Evolutionary conservation across 2,888 invertebrate species (phyloP).

Genomic region (Dioctria linearis): DNA sequence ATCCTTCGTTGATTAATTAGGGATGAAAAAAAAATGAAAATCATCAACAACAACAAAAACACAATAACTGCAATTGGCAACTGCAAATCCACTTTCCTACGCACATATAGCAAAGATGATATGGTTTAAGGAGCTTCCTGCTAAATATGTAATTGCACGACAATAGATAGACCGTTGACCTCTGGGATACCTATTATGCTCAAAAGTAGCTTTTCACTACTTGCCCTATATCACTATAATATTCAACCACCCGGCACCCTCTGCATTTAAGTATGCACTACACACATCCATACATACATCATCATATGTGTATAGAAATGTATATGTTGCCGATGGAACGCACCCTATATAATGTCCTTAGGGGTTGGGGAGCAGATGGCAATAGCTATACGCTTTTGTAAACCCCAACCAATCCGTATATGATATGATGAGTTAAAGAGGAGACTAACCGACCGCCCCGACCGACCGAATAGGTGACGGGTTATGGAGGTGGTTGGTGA

Average conservation of each 20-base stretch:
- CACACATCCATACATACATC: too few relatives aligned
- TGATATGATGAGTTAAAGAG: conserved; percentile 10
- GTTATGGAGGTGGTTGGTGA: not conserved
- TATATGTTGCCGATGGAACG: conserved; percentile 11
- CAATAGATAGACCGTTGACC: conserved; percentile 50
- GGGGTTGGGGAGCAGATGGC: conserved; percentile 28
- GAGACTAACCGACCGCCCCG: not conserved
- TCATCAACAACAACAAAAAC: too few relatives aligned
- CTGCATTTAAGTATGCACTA: conserved; percentile 15
- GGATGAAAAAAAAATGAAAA: not conserved
- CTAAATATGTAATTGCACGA: conserved; percentile 33
- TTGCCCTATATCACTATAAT: conserved; percentile 41
- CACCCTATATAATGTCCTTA: conserved; percentile 28
- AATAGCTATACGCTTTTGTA: conserved; percentile 21
- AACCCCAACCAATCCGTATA: conserved; percentile 5
- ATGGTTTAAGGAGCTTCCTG: conserved; percentile 17
- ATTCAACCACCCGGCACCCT: not conserved
- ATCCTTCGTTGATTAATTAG: conserved; percentile 31
- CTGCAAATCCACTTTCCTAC: too few relatives aligned
- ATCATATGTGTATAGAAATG: too few relatives aligned
- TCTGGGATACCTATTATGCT: conserved; percentile 6
- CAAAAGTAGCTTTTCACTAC: conserved; percentile 49
- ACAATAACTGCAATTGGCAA: not conserved
- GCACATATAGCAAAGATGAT: too few relatives aligned
- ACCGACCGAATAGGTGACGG: too few relatives aligned